phyloP scores from a whole-genome alignment of 2,113 vertebrate genomes.

The Siphamia tubifer region DNA sequence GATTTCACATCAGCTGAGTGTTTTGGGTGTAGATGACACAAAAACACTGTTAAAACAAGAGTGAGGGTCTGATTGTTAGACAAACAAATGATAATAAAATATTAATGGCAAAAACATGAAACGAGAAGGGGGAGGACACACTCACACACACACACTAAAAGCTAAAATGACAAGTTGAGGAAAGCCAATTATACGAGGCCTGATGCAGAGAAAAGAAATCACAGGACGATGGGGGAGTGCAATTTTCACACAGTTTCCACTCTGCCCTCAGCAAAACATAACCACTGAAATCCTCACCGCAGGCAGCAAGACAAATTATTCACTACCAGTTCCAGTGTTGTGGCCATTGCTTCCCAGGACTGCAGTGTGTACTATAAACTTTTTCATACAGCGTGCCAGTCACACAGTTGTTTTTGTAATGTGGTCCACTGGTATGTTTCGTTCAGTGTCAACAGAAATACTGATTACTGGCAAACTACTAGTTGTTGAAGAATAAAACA shows the following conservation, averaged over 20 bases:
- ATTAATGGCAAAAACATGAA: background rate
- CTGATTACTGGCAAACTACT: no score
- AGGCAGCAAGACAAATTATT: constrained; percentile 25
- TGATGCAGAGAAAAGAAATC: background rate
- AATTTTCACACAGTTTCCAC: constrained; percentile 2
- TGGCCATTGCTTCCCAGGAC: background rate
- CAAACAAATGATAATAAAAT: background rate
- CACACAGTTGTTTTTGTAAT: no score
- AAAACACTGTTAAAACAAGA: background rate
- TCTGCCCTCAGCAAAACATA: constrained; percentile 36
- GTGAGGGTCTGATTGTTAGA: background rate
- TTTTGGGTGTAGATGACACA: constrained; percentile 3
- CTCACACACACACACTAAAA: background rate
- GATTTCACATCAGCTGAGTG: background rate
- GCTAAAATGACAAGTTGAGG: background rate
- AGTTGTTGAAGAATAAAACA: no score
- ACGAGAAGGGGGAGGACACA: background rate
- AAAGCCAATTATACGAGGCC: background rate
- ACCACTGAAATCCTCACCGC: constrained; percentile 23
- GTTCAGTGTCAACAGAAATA: no score
- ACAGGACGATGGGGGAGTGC: background rate
- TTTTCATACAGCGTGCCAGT: no score
- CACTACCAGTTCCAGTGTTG: background rate
- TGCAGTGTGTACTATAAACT: background rate
- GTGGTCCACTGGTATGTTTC: no score